Evolutionary conservation across 1,140 invertebrate species (phyloP).

Genomic region (Ladona fulva): DNA sequence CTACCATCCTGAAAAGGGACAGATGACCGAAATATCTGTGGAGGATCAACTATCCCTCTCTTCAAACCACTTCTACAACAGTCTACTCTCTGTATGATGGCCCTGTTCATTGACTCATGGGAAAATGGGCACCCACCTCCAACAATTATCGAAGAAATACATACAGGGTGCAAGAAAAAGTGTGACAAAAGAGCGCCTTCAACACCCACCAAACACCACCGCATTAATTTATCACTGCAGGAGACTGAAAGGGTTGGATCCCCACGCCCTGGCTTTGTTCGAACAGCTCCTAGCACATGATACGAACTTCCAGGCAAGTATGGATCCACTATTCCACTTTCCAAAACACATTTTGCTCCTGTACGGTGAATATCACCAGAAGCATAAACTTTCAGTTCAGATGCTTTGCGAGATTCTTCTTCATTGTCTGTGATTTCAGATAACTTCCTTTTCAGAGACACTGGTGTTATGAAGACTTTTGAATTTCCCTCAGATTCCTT

Average conservation of each 20-base stretch:
- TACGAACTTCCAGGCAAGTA: constrained; percentile 49
- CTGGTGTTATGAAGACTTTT: too few relatives aligned
- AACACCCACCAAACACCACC: constrained; percentile 63
- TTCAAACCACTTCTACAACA: background rate
- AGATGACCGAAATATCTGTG: background rate
- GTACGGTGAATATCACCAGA: constrained; percentile 63
- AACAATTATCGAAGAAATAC: constrained; percentile 60
- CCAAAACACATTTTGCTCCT: constrained; percentile 73
- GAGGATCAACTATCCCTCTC: background rate
- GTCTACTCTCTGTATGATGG: constrained; percentile 31
- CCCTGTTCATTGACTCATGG: constrained; percentile 52
- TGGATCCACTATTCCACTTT: constrained; percentile 42
- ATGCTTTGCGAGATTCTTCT: background rate
- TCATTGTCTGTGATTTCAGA: background rate
- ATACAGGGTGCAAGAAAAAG: constrained; percentile 57
- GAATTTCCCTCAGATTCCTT: too few relatives aligned
- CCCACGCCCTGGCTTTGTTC: constrained; percentile 88
- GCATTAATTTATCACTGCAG: constrained; percentile 87
- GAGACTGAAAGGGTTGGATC: constrained; percentile 81
- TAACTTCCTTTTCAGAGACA: constrained; percentile 25
- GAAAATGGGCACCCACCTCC: constrained; percentile 56
- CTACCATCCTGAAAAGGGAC: background rate
- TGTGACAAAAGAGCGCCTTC: constrained; percentile 65
- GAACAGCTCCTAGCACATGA: constrained; percentile 60
- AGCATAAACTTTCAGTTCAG: background rate